Evolutionary conservation across 2,888 invertebrate species (phyloP), one percentile per base, ranked within the genome.

Genomic region (Melinopterus prodromus): DNA sequence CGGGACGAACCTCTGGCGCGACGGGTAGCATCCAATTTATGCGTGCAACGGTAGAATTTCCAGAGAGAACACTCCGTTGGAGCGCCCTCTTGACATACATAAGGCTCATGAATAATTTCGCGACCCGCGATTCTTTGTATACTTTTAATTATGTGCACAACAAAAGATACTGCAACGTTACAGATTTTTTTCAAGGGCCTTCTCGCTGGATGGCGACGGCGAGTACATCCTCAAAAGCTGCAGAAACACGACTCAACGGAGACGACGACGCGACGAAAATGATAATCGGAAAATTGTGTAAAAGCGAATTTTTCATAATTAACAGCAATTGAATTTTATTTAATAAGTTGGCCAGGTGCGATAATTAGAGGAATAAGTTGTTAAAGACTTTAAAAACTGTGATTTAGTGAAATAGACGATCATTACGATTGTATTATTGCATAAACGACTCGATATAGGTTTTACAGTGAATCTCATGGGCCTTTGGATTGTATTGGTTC

Each of bases 111-210:
- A 80, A 80, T 80, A 80, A 80, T 80, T 76, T 80, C 78, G 70
- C 80, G 74, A 77, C 77, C 79, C 77, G 79, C 77, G 70, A 78
- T 80, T 80, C 80, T 80, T 80, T 79, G 80, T 80, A 77, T 78
- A 69, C 79, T 80, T 80, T 80, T 80, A 80, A 80, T 80, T 80
- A 80, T 80, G 80, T 69, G 70, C 77, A 75, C 77, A 77, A 80
- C 80, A 80, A 80, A 80, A 80, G 80, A 77, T 78, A 69, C 70
- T 80, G 80, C 80, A 80, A 77, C 80, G 80, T 75, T 78, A 78
- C 77, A 74, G 53, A 78, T 70, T 78, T 78, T 70, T 26, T 3
- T 35, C 70, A 16, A 69, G 77, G 35, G 36, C 35, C 74, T 74
- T 74, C 26, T 74, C 74, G 35, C 74, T 35, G 35, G 74, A 16